Evolutionary conservation across 2,888 invertebrate species (phyloP).

Genomic region (Eupithecia dodoneata): DNA sequence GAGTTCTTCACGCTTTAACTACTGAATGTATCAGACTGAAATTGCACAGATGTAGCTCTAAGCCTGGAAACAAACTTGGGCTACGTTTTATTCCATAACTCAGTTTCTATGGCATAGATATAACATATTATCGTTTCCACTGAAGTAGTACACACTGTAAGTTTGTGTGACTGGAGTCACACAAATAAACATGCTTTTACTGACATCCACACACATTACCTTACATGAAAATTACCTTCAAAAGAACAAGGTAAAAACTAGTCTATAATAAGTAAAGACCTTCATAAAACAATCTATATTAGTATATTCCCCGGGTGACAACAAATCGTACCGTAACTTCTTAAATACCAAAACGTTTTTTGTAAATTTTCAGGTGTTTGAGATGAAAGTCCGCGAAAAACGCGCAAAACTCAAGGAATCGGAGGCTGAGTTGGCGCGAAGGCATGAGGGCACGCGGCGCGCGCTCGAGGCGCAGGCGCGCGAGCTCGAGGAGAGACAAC

Average conservation of each 20-base stretch:
- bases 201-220: not conserved
- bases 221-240: not conserved
- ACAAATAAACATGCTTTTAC: not conserved
- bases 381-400: slow-evolving; percentile 98
- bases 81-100: not conserved
- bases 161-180: not conserved
- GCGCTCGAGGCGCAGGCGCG: slow-evolving; percentile 94
- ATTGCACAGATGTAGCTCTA: no score
- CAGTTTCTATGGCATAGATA: not conserved
- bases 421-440: slow-evolving; percentile 94
- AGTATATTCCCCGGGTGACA: not conserved
- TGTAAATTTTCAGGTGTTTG: slow-evolving; percentile 88
- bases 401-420: slow-evolving; percentile 98
- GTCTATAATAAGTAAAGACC: not conserved
- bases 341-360: not conserved
- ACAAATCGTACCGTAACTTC: not conserved
- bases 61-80: not conserved
- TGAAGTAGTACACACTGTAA: no score
- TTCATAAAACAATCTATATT: not conserved
- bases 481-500: slow-evolving; percentile 95
- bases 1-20: not conserved
- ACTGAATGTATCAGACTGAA: not conserved
- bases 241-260: not conserved
- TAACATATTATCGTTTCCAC: not conserved
- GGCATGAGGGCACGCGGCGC: slow-evolving; percentile 91